Evolutionary conservation across 2,113 vertebrate species (phyloP), one percentile per base, ranked within the genome.

Genomic region (Apteryx mantelli): DNA sequence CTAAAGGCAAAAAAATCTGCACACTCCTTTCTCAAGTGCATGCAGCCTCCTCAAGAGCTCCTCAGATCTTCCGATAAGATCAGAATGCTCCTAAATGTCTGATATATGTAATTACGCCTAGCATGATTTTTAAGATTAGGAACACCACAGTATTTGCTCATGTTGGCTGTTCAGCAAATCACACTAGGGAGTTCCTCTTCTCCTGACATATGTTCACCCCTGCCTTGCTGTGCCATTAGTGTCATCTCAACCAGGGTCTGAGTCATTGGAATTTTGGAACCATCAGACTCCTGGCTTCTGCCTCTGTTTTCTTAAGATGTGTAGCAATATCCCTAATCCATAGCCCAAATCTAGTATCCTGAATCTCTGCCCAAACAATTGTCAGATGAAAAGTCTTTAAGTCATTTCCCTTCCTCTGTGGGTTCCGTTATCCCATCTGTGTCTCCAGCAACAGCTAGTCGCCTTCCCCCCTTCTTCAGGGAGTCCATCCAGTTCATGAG

Each of bases 321-420:
- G 40, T 82, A 96, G 91, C 87, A 91, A 65, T 86, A 88, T 92
- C 96, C 79, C 75, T 96, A 95, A 95, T 85, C 93, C 80, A 38
- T 19, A 89, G 91, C 82, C 93, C 97, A 92, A 92, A 97, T 97
- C 96, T 97, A 97, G 97, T 81, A 92, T 93, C 87, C 87, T 91
- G 91, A 93, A 92, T 80, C 88, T 56, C 26, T 64, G 76, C 95
- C 95, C 81, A 89, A 83, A 93, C 88, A 92, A 75, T n/a, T 82
- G 61, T 97, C 96, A 96, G 93, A 86, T 78, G 70, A 79, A 65
- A 84, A 91, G 84, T 85, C 89, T 94, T 91, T 58, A 91, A 91
- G 92, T 58, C 3, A 3, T 92, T 95, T 96, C 83, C 75, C 94
- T 93, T 95, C 88, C 38, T 70, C 60, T 83, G 66, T 80, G 60